A percentile compares a stretch with the other conserved stretches of the same genome.
These are phyloP conservation scores for Microchrysa polita DNA, from an alignment of 2,888 invertebrate genomes.

Conservation along the genomic window DNA sequence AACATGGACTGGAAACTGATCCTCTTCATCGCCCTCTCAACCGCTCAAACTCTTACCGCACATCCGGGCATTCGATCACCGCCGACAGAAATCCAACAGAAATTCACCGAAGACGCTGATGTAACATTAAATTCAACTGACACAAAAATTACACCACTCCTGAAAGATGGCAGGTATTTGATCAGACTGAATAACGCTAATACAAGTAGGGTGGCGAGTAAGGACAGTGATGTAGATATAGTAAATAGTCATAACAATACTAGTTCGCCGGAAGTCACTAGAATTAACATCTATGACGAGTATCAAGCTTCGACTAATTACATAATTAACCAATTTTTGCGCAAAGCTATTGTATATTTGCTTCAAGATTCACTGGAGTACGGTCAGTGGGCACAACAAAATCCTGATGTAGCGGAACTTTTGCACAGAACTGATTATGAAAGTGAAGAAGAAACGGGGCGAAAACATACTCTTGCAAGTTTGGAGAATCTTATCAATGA, in stretches of 20 bases:
- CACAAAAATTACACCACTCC: slow-evolving; percentile 41
- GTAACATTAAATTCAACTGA: background rate
- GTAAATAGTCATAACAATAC: background rate
- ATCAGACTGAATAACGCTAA: slow-evolving; percentile 37
- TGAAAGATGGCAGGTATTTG: slow-evolving; percentile 51
- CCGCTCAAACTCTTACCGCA: background rate
- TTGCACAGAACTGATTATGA: background rate
- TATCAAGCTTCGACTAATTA: slow-evolving; percentile 50
- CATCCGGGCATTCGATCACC: slow-evolving; percentile 48
- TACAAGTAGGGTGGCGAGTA: background rate
- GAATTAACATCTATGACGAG: slow-evolving; percentile 43
- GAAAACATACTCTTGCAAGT: background rate
- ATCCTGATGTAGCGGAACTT: background rate
- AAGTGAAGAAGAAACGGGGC: background rate
- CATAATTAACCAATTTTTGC: slow-evolving; percentile 51
- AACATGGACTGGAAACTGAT: slow-evolving; percentile 38
- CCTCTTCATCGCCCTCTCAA: slow-evolving; percentile 11
- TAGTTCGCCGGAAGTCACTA: background rate
- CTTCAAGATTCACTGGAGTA: slow-evolving; percentile 17
- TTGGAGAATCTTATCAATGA: slow-evolving; percentile 10
- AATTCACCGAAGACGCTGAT: slow-evolving; percentile 21
- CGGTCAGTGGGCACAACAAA: background rate
- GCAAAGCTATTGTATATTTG: slow-evolving; percentile 45
- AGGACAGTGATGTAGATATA: background rate
- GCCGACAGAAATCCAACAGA: slow-evolving; percentile 43